phyloP scores from a whole-genome alignment of 2,888 invertebrate genomes.

The Pantelozetes paolii region DNA sequence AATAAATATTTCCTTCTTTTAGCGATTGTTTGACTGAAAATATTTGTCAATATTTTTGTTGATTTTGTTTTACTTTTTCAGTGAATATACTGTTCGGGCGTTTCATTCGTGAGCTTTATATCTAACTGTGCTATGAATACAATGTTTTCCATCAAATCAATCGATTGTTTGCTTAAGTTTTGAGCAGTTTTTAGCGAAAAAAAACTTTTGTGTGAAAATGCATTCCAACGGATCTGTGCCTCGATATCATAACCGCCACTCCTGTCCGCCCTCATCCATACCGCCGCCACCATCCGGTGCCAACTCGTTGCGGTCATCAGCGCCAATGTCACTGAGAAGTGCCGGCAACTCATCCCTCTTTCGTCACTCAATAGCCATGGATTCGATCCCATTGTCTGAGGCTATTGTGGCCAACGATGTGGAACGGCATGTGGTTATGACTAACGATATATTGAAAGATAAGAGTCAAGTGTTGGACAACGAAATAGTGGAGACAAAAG shows the following conservation, averaged over 20 bases:
- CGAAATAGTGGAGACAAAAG: conserved; percentile 2
- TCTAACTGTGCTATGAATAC: not conserved
- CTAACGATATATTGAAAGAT: conserved; percentile 3
- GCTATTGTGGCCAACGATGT: conserved; percentile 1
- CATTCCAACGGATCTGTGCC: not conserved
- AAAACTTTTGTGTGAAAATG: not conserved
- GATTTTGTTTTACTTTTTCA: not conserved
- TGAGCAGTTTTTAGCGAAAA: not conserved
- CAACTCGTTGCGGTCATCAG: conserved; percentile 7
- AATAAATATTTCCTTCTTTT: no score
- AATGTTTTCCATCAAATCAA: not conserved
- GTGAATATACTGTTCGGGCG: not conserved
- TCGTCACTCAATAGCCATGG: not conserved
- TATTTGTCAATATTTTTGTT: not conserved
- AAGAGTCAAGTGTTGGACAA: not conserved
- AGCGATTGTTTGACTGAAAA: not conserved
- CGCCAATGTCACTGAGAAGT: not conserved
- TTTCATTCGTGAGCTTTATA: not conserved
- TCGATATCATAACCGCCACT: conserved; percentile 9
- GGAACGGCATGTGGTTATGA: not conserved
- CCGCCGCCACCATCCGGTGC: not conserved
- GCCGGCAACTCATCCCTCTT: not conserved
- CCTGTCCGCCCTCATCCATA: not conserved
- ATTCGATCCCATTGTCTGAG: not conserved
- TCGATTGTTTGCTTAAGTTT: not conserved